Percentiles rank a stretch among this genome's conserved stretches.
Evolutionary conservation across 2,888 invertebrate species (phyloP).

Genomic region (Hylaea fasciaria): DNA sequence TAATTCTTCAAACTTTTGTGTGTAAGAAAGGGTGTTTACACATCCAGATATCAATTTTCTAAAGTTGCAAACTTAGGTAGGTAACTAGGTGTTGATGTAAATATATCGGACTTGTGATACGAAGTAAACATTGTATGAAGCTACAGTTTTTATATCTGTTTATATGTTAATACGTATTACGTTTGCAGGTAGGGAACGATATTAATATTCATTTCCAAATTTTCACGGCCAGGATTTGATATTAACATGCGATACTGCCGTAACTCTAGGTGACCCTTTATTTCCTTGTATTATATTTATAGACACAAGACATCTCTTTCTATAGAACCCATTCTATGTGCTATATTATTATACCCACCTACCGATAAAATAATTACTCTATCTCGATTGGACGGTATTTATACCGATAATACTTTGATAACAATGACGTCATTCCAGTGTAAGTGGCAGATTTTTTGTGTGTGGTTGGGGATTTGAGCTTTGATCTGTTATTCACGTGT

Average conservation of each 20-base stretch:
- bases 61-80: too few relatives aligned
- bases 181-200: conserved; percentile 2
- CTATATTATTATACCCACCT: conserved; percentile 1
- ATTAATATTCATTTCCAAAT: conserved; percentile 2
- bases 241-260: conserved; percentile 11
- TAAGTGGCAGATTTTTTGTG: too few relatives aligned
- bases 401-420: conserved; percentile 6
- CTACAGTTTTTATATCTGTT: too few relatives aligned
- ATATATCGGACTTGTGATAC: too few relatives aligned
- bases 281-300: conserved; percentile 1
- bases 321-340: background rate
- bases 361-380: too few relatives aligned
- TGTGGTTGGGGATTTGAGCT: background rate
- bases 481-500: too few relatives aligned
- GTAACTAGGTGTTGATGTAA: too few relatives aligned
- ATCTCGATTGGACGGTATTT: conserved; percentile 8
- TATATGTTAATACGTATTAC: too few relatives aligned
- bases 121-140: too few relatives aligned
- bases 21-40: background rate
- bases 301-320: background rate
- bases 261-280: conserved; percentile 11
- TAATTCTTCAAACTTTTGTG: background rate
- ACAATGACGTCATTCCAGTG: conserved; percentile 2
- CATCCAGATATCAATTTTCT: too few relatives aligned
- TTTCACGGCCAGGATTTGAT: conserved; percentile 5